phyloP scores from a whole-genome alignment of 2,113 vertebrate species.

The Agapornis roseicollis region DNA sequence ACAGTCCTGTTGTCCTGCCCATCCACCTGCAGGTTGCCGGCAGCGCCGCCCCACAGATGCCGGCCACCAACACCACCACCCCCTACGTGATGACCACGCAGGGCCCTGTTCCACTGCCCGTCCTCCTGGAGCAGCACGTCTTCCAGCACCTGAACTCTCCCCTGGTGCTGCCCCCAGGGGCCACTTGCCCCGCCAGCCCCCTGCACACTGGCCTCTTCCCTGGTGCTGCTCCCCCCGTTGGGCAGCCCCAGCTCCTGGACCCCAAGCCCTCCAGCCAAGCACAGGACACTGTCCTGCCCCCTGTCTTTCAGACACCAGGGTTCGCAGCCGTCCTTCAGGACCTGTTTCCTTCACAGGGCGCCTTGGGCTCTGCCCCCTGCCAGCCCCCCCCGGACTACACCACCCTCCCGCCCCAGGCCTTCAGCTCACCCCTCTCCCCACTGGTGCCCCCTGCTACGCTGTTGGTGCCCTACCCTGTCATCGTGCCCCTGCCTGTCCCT shows the following conservation, averaged over 20 bases:
- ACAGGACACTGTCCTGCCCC: slow-evolving; percentile 85
- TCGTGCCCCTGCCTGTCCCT: slow-evolving; percentile 92
- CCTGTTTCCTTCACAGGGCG: slow-evolving; percentile 83
- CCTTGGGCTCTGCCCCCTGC: slow-evolving; percentile 78
- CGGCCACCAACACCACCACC: slow-evolving; percentile 76
- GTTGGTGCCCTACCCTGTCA: slow-evolving; percentile 92
- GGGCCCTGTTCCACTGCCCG: slow-evolving; percentile 87
- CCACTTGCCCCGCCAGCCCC: slow-evolving; percentile 75
- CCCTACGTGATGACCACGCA: slow-evolving; percentile 92
- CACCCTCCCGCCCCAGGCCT: slow-evolving; percentile 80
- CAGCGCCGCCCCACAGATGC: slow-evolving; percentile 81
- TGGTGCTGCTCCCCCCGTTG: slow-evolving; percentile 72
- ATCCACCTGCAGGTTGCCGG: slow-evolving; percentile 93
- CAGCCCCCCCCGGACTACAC: slow-evolving; percentile 79
- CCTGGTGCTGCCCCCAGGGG: slow-evolving; percentile 80
- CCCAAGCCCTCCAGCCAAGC: slow-evolving; percentile 81
- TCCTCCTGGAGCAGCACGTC: slow-evolving; percentile 94
- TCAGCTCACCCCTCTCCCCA: slow-evolving; percentile 85
- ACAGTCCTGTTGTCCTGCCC: slow-evolving; percentile 91
- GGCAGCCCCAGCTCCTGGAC: slow-evolving; percentile 83
- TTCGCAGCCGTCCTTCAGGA: slow-evolving; percentile 93
- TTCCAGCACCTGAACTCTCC: slow-evolving; percentile 93
- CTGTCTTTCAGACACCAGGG: slow-evolving; percentile 86
- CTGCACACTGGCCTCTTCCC: slow-evolving; percentile 85
- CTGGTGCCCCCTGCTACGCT: slow-evolving; percentile 92